Percentiles rank a stretch among this genome's conserved stretches.
phyloP scores from a whole-genome alignment of 2,797 vertebrate species.

The Bufotes viridis region DNA sequence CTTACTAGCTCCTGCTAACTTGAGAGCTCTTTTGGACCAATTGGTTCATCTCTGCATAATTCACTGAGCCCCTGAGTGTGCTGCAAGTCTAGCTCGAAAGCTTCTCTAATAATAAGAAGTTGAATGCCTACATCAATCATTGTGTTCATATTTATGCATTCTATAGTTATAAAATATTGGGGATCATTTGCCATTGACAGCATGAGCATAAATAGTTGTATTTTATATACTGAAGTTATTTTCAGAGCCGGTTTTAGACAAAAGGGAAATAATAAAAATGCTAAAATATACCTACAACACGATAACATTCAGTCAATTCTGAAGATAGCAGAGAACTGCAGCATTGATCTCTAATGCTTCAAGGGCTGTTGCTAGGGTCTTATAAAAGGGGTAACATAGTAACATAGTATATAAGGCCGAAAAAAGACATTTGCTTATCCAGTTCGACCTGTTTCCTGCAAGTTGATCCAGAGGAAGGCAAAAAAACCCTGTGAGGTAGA shows the following conservation, averaged over 20 bases:
- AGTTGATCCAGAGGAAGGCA: too few relatives aligned
- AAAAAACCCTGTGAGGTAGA: too few relatives aligned
- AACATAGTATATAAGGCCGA: too few relatives aligned
- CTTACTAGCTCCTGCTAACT: constrained; percentile 16
- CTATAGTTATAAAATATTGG: background rate
- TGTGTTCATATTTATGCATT: background rate
- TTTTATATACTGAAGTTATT: background rate
- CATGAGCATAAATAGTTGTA: background rate
- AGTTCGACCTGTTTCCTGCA: too few relatives aligned
- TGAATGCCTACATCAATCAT: background rate
- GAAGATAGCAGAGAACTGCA: too few relatives aligned
- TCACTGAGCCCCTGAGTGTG: background rate
- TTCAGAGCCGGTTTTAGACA: background rate
- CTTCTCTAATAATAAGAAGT: background rate
- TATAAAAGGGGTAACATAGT: too few relatives aligned
- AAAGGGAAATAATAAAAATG: too few relatives aligned
- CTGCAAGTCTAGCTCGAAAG: background rate
- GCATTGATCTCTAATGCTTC: too few relatives aligned
- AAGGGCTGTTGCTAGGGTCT: too few relatives aligned
- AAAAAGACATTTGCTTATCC: too few relatives aligned
- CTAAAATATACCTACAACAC: too few relatives aligned
- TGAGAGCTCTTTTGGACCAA: constrained; percentile 27
- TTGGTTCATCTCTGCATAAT: constrained; percentile 11
- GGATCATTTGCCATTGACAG: background rate
- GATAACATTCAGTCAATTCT: too few relatives aligned